These are phyloP conservation scores for Cancer borealis DNA, from an alignment of 2,888 invertebrate genomes.

Conservation along the genomic window DNA sequence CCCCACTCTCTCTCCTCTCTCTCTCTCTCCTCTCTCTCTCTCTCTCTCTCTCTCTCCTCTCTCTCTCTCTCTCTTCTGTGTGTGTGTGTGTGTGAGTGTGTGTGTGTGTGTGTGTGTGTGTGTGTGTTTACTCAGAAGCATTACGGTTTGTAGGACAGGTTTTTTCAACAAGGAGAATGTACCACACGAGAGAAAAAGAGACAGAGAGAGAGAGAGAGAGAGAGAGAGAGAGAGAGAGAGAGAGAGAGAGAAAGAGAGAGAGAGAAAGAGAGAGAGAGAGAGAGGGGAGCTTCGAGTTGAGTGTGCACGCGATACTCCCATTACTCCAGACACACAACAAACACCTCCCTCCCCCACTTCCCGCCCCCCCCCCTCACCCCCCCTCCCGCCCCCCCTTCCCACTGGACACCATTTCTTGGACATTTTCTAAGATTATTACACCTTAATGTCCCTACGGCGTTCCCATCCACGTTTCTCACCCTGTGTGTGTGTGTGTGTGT, in stretches of 20 bases:
- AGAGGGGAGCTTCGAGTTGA: not conserved
- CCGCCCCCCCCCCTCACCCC: not conserved
- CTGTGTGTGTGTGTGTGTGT: not conserved
- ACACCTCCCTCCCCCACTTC: not conserved
- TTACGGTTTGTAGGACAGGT: not conserved
- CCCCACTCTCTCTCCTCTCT: no score
- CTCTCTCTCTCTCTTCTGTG: not conserved
- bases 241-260: conserved; percentile 39
- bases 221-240: conserved; percentile 10
- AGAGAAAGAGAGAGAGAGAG: conserved; percentile 13
- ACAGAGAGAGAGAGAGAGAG: not conserved
- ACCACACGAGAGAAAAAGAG: not conserved
- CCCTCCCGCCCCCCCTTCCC: not conserved
- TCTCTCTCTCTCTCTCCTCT: no score
- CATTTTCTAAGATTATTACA: conserved; percentile 27
- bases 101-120: not conserved
- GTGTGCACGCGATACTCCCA: conserved; percentile 49
- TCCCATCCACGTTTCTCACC: not conserved
- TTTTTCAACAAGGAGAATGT: not conserved
- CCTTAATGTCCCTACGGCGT: not conserved
- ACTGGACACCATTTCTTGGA: not conserved
- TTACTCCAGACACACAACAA: conserved; percentile 50
- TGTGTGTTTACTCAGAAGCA: not conserved
- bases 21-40: no score
- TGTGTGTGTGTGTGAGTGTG: conserved; percentile 20